Base-by-base conservation (phyloP, 2,113 vertebrate genomes). In the Siniperca knerii region DNA sequence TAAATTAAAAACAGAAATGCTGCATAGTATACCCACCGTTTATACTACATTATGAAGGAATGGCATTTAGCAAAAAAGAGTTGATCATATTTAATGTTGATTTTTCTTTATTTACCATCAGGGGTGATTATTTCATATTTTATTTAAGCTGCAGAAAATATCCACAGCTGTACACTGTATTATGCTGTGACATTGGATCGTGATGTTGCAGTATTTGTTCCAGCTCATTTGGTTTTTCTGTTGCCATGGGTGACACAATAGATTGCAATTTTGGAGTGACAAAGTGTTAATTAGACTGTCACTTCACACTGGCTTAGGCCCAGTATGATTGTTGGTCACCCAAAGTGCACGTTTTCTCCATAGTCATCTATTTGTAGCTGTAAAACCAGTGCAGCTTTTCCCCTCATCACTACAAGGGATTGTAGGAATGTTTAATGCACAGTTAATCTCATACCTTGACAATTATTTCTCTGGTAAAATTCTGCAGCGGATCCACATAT, bases 221-320 rank as follows among this genome's bases (percentile, higher is more conserved):
- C 15, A 44, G 46, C 58, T 29, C 62, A 77, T 73, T 50, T 20
- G 12, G 70, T 29, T 67, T n/a, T 70, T 58, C 2, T 60, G 60
- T 80, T 75, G 75, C 75, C 35, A 65, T 70, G 60, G 73, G 72
- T 68, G 75, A 85, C 35, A 25, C 52, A 42, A 46, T 74, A 57
- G 40, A 82, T 87, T 62, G 58, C 69, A 67, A 33, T 79, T 65
- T 87, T 54, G 37, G 25, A 61, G 71, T 52, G 23, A 58, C 48
- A 82, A 55, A 68, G 70, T 83, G 55, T 57, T 88, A 73, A 87
- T 89, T 73, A 81, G 74, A 29, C 61, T 87, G 84, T 84, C 81
- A 69, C 46, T 74, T 81, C 57, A 25, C 68, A 2, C 57, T 62
- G 76, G 72, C 66, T 58, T 6, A 4, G 57, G 18, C 77, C 29